Percentiles rank a stretch among this genome's conserved stretches.
These are phyloP conservation scores for Polyommatus icarus DNA, from an alignment of 2,888 invertebrate genomes.

Conservation along the genomic window DNA sequence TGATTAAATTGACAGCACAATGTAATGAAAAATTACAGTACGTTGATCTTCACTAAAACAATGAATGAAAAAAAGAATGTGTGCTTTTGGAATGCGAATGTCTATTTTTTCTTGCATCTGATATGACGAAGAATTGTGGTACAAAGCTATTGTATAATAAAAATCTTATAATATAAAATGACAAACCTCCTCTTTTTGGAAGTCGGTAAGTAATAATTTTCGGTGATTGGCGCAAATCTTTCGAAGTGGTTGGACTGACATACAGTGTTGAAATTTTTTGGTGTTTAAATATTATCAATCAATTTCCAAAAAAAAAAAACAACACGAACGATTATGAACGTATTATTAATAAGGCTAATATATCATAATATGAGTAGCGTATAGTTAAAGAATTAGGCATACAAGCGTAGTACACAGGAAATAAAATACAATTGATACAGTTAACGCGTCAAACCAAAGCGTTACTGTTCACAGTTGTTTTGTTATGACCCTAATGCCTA, in stretches of 20 bases:
- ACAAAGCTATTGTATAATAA: no score
- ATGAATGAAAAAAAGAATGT: neutral
- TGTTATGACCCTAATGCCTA: neutral
- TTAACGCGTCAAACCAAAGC: constrained; percentile 7
- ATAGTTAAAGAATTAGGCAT: neutral
- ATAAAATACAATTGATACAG: constrained; percentile 8
- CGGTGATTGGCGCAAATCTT: no score
- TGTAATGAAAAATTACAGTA: neutral
- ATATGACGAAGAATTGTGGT: no score
- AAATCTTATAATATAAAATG: no score
- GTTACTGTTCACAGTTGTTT: neutral
- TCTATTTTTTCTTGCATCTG: neutral
- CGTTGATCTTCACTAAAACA: neutral
- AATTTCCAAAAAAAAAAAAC: no score
- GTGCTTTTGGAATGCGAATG: neutral
- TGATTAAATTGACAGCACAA: neutral
- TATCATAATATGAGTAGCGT: neutral
- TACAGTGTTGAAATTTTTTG: no score
- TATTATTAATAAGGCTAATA: no score
- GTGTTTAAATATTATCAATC: no score
- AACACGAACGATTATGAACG: no score
- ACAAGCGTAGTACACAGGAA: neutral
- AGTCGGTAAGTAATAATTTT: no score
- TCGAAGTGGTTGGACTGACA: no score
- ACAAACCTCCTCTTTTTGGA: no score